phyloP scores from a whole-genome alignment of 1,140 invertebrate genomes.

The Hesperophylax magnus region DNA sequence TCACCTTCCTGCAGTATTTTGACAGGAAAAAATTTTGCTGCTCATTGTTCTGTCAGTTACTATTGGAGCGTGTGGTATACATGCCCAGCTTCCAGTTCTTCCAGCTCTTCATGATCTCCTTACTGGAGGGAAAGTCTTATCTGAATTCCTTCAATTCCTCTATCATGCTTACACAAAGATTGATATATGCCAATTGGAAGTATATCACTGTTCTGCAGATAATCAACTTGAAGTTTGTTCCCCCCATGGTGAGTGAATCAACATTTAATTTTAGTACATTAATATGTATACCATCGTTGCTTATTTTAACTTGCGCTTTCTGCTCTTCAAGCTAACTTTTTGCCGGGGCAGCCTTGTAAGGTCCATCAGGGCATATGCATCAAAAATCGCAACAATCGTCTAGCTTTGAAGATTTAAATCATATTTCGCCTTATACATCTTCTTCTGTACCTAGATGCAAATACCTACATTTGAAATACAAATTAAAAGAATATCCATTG shows the following conservation, averaged over 20 bases:
- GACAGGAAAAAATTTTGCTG: slow-evolving; percentile 63
- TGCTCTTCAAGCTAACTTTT: too few species aligned
- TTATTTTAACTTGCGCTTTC: too few species aligned
- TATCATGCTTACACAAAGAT: slow-evolving; percentile 72
- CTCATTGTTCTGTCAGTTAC: slow-evolving; percentile 70
- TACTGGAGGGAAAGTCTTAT: slow-evolving; percentile 81
- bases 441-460: too few species aligned
- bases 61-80: slow-evolving; percentile 79
- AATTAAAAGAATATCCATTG: too few species aligned
- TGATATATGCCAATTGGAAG: slow-evolving; percentile 79
- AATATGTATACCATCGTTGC: too few species aligned
- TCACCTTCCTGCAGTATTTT: slow-evolving; percentile 73
- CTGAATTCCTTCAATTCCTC: slow-evolving; percentile 72
- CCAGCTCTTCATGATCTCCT: slow-evolving; percentile 76
- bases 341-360: too few species aligned
- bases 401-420: too few species aligned
- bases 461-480: too few species aligned
- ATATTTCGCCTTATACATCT: too few species aligned
- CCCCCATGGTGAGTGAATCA: slow-evolving; percentile 75
- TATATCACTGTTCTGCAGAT: slow-evolving; percentile 80
- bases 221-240: slow-evolving; percentile 79
- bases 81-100: slow-evolving; percentile 79
- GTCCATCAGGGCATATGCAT: too few species aligned
- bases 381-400: too few species aligned
- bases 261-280: background rate